Conservation (phyloP, 1,140 invertebrate genomes). For the Meloidogyne floridensis region DNA sequence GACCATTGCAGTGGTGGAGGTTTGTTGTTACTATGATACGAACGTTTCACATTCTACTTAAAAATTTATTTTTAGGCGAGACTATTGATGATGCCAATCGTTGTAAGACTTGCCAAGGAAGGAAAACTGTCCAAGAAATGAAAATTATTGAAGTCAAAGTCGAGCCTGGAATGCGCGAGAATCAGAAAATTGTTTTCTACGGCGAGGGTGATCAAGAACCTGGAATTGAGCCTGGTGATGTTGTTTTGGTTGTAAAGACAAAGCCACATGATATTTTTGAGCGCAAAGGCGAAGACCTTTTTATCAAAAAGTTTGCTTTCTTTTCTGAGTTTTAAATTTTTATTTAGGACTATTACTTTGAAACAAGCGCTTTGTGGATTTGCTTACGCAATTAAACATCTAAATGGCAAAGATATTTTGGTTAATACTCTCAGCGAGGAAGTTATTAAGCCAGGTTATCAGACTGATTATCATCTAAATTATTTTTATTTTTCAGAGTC, state of each 20-base stretch:
- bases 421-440: conserved; percentile 76
- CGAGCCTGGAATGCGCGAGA: conserved; percentile 71
- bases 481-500: conserved; percentile 55
- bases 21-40: background rate
- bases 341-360: conserved; percentile 67
- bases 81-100: conserved; percentile 78
- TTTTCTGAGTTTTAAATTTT: conserved; percentile 1
- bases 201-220: conserved; percentile 72
- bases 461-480: background rate
- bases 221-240: conserved; percentile 69
- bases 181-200: conserved; percentile 65
- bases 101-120: conserved; percentile 76
- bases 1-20: conserved; percentile 62
- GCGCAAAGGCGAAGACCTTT: conserved; percentile 67
- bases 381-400: conserved; percentile 73
- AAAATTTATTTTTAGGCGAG: conserved; percentile 69
- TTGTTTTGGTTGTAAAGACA: conserved; percentile 69
- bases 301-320: conserved; percentile 63
- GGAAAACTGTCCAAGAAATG: conserved; percentile 69
- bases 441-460: conserved; percentile 73
- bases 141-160: conserved; percentile 72
- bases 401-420: conserved; percentile 80
- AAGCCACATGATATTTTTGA: conserved; percentile 68
- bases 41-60: background rate
- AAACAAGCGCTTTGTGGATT: conserved; percentile 72